phyloP scores from a whole-genome alignment of 2,797 vertebrate species.

The Knipowitschia caucasica region DNA sequence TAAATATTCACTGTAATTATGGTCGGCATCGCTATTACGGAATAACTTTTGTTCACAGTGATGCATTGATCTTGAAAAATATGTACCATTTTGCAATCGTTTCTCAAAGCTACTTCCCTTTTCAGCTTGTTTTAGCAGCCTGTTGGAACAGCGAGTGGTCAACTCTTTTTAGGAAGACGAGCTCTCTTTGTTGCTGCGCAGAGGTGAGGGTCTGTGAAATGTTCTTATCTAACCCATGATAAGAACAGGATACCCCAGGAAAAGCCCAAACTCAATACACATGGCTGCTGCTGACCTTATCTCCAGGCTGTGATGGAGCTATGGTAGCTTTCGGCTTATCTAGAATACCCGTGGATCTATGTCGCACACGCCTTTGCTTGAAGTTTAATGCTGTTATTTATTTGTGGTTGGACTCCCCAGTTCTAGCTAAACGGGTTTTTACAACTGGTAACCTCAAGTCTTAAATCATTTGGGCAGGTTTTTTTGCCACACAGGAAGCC shows the following conservation, averaged over 20 bases:
- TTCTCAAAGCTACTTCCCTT: constrained; percentile 8
- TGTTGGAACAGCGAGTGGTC: constrained; percentile 26
- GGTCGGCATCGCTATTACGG: too few species aligned
- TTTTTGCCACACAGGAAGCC: constrained; percentile 53
- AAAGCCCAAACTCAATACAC: constrained; percentile 58
- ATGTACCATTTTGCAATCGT: constrained; percentile 34
- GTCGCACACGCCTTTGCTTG: neutral
- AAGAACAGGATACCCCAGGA: constrained; percentile 65
- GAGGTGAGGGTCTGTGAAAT: constrained; percentile 67
- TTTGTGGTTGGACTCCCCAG: constrained; percentile 40
- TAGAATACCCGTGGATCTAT: constrained; percentile 23
- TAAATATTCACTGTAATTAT: too few species aligned
- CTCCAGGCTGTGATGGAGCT: constrained; percentile 30
- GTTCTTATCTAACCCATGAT: constrained; percentile 71
- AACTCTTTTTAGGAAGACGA: constrained; percentile 28
- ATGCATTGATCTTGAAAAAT: too few species aligned
- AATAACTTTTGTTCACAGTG: too few species aligned
- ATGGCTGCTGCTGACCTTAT: constrained; percentile 53
- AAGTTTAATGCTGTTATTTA: constrained; percentile 27
- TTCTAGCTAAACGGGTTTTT: constrained; percentile 46
- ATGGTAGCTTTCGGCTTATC: constrained; percentile 15
- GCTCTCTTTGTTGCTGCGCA: constrained; percentile 41
- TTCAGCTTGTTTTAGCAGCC: constrained; percentile 1
- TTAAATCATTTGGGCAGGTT: constrained; percentile 62
- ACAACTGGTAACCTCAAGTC: constrained; percentile 41